Base-by-base conservation (phyloP, 23 tunicate genomes). In the Halocynthia roretzi region DNA sequence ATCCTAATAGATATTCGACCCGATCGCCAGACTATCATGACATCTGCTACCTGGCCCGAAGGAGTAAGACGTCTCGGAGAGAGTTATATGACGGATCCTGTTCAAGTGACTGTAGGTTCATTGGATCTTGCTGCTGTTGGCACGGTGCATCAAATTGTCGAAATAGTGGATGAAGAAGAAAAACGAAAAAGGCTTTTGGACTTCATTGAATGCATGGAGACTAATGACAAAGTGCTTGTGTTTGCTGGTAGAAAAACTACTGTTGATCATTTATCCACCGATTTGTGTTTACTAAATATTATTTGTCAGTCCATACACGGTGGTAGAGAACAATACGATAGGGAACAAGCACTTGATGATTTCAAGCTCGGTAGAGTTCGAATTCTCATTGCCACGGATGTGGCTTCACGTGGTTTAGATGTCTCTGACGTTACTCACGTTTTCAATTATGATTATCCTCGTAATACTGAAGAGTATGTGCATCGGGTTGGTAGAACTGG, bases 21-120 rank as follows among this genome's bases (percentile, higher is more conserved):
- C 10, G 95, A 96, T 68, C 83, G 99, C 8, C 99, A 96, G 70
- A 89, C 93, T 6, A 12, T 96, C 15, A 96, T 96, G 99, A 96
- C 99, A 52, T 96, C 99, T 50, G 99, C 99, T 11, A 96, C 99
- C 5, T 96, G 99, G 99, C 99, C 90, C 8, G 68, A 80, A 80
- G 92, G 92, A 21, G 98, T 92, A 7, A 72, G 88, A 18, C 65
- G 88, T 10, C 77, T 92, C 56, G 98, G 84, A 10, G 71, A 53
- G 23, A 81, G 84, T 53, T 86, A 92, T 67, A 51, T 92, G 40
- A 92, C 82, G 0, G 87, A 92, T 60, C 98, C 98, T 0, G 81
- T 92, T 55, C 98, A 83, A 67, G 91, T 92, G 52, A 78, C 61
- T 20, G 92, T 92, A 6, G 98, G 98, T 10, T 92, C 98, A 7